Conservation (phyloP, 1,140 invertebrate genomes). For the Pollicipes pollicipes region DNA sequence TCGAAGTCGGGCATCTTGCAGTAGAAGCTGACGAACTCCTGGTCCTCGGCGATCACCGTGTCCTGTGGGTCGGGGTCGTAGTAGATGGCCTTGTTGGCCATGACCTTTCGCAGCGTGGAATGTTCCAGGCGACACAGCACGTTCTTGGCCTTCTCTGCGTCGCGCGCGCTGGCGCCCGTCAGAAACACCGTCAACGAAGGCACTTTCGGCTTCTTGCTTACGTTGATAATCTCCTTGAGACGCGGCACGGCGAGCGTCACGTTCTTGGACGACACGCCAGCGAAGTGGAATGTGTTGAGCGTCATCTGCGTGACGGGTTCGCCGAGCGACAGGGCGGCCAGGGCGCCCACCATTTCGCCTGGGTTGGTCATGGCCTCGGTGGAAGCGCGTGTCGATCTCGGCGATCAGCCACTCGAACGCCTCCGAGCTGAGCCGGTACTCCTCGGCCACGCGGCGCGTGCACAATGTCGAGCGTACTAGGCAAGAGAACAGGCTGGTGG, state of each 20-base stretch:
- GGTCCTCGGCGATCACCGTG: constrained; percentile 95
- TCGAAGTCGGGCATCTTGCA: constrained; percentile 99
- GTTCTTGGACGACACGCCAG: constrained; percentile 99
- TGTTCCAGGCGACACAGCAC: constrained; percentile 94
- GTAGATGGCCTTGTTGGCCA: constrained; percentile 97
- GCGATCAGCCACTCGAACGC: constrained; percentile 99
- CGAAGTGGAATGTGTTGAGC: constrained; percentile 99
- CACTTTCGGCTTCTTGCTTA: constrained; percentile 96
- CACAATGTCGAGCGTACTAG: constrained; percentile 87
- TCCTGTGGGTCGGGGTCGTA: constrained; percentile 98
- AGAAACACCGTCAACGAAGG: constrained; percentile 96
- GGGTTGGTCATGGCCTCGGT: constrained; percentile 88
- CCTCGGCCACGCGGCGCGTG: constrained; percentile 87
- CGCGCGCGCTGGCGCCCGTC: constrained; percentile 78
- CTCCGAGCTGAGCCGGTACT: constrained; percentile 79
- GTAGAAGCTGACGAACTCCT: constrained; percentile 98
- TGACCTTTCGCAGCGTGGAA: constrained; percentile 88
- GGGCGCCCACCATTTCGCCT: constrained; percentile 96
- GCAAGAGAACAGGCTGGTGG: constrained; percentile 91
- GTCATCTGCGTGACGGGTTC: constrained; percentile 99
- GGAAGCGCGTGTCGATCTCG: constrained; percentile 96
- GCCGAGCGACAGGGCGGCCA: constrained; percentile 94
- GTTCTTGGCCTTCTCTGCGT: constrained; percentile 98
- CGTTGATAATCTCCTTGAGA: constrained; percentile 91
- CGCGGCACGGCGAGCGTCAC: constrained; percentile 94